Percentiles rank a stretch among this genome's conserved stretches.
phyloP scores from a whole-genome alignment of 2,113 vertebrate genomes.

The Bos indicus region DNA sequence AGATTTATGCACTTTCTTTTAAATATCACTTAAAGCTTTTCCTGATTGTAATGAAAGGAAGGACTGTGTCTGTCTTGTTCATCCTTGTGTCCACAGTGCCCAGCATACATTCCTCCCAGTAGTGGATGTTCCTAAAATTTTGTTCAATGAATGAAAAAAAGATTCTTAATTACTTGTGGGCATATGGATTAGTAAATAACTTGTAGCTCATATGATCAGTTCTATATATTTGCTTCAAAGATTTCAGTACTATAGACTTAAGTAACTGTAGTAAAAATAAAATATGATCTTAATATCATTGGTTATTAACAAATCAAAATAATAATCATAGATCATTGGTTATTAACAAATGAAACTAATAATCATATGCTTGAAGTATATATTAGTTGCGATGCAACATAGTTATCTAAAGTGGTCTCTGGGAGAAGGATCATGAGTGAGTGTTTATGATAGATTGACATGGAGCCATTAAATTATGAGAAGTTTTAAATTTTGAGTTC shows the following conservation, averaged over 20 bases:
- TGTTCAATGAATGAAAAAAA: neutral
- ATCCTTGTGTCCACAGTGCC: neutral
- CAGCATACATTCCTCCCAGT: neutral
- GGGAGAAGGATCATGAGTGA: neutral
- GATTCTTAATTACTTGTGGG: neutral
- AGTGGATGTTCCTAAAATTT: neutral
- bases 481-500: neutral
- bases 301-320: neutral
- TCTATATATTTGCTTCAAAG: neutral
- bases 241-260: neutral
- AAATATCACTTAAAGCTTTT: slow-evolving; percentile 1
- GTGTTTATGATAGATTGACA: neutral
- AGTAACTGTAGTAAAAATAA: neutral
- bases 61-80: neutral
- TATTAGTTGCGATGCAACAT: neutral
- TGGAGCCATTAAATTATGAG: neutral
- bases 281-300: neutral
- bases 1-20: neutral
- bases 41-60: neutral
- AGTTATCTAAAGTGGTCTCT: neutral
- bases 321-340: neutral
- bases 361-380: neutral
- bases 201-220: neutral
- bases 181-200: neutral
- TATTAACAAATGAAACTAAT: neutral